phyloP scores from a whole-genome alignment of 2,113 vertebrate genomes.

The Boulengeromyrus knoepffleri region DNA sequence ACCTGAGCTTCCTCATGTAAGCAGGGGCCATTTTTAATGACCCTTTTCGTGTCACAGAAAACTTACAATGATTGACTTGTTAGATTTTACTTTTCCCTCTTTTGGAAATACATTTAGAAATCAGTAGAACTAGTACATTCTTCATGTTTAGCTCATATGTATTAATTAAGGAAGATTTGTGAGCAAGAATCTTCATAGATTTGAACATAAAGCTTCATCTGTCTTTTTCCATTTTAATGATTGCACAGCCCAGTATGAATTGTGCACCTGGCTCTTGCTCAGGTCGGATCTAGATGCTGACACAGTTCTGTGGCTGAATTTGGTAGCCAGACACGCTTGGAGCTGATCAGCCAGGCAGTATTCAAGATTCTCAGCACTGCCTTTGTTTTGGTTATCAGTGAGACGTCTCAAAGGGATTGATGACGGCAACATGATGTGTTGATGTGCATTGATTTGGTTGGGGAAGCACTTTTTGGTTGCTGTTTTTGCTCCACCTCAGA shows the following conservation, averaged over 20 bases:
- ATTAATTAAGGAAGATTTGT: neutral
- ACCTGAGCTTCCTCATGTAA: neutral
- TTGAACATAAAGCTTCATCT: neutral
- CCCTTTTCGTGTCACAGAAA: neutral
- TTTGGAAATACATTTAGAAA: neutral
- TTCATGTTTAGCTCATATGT: neutral
- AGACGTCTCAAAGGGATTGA: neutral
- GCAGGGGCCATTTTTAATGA: neutral
- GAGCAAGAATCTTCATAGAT: neutral
- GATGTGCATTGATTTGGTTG: neutral
- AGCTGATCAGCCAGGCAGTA: neutral
- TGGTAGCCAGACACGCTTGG: neutral
- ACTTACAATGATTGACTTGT: neutral
- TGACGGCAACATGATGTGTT: neutral
- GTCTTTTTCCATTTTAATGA: neutral
- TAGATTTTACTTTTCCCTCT: neutral
- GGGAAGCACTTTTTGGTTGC: neutral
- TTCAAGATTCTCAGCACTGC: neutral
- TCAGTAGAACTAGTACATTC: neutral
- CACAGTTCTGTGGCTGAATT: neutral
- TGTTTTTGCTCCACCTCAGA: neutral
- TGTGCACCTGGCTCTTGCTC: neutral
- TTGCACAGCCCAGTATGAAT: neutral
- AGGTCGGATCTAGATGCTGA: neutral
- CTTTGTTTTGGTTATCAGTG: neutral